Conservation (phyloP, 2,113 vertebrate species). For the Ceyx margarethae region DNA sequence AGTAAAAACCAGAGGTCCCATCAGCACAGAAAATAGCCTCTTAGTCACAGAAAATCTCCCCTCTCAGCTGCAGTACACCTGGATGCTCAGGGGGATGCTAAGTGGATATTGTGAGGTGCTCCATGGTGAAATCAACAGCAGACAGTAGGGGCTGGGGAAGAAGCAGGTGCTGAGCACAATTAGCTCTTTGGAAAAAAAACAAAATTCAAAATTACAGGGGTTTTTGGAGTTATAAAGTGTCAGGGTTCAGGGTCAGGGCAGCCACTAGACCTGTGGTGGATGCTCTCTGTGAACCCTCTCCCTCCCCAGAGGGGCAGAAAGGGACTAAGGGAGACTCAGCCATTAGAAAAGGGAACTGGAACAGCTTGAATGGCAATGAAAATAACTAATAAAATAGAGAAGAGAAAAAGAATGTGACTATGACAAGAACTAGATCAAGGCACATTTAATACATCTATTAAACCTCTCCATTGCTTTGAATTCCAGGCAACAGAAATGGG, state of each 20-base stretch:
- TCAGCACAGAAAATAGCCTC: neutral
- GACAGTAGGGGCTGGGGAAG: neutral
- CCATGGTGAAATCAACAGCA: neutral
- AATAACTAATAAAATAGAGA: neutral
- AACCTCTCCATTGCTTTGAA: neutral
- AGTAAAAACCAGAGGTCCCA: neutral
- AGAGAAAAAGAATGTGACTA: neutral
- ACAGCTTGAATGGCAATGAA: no score
- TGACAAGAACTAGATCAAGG: neutral
- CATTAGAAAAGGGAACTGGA: no score
- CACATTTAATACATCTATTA: neutral
- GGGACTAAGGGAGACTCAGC: no score
- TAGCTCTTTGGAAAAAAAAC: neutral
- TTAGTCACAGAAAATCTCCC: neutral
- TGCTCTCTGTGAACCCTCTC: no score
- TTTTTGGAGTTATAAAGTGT: neutral
- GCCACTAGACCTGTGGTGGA: no score
- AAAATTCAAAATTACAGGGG: neutral
- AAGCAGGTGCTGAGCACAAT: neutral
- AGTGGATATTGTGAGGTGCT: neutral
- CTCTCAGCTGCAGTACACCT: neutral
- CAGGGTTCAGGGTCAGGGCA: no score
- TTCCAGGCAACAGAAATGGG: neutral
- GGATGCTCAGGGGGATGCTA: neutral
- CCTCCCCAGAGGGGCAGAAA: no score